Conservation (phyloP, 2,888 invertebrate species). For the Acleris literana region DNA sequence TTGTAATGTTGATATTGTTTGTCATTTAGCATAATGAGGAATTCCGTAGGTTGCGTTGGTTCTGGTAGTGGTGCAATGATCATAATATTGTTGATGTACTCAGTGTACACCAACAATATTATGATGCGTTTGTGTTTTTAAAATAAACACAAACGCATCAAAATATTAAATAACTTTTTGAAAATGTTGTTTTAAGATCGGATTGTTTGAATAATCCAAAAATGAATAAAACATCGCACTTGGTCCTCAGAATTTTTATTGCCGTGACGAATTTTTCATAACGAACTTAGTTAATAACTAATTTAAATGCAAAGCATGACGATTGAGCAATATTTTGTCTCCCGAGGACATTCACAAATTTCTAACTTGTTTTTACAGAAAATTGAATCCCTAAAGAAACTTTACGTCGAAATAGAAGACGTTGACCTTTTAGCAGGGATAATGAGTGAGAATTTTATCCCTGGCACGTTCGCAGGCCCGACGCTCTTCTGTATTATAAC, state of each 20-base stretch:
- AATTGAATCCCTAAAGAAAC: constrained; percentile 57
- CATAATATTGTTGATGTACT: no score
- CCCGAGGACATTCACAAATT: constrained; percentile 28
- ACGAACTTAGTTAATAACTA: not conserved
- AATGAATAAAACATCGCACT: no score
- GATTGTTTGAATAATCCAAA: no score
- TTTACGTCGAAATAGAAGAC: constrained; percentile 62
- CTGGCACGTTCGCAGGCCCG: constrained; percentile 58
- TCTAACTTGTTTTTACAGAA: constrained; percentile 49
- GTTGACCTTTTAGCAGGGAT: constrained; percentile 66
- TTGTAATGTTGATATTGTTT: no score
- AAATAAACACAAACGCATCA: no score
- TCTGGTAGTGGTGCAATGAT: no score
- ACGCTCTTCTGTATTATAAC: constrained; percentile 67
- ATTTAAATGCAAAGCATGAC: constrained; percentile 14
- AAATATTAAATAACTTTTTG: no score
- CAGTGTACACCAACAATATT: no score
- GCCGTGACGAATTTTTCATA: not conserved
- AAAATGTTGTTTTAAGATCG: no score
- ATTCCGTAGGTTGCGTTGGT: no score
- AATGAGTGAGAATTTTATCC: constrained; percentile 59
- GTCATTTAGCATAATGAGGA: no score
- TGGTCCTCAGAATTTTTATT: not conserved
- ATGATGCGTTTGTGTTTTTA: no score
- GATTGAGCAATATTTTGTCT: constrained; percentile 10